These are phyloP conservation scores for Bellardia bayeri DNA, from an alignment of 2,888 invertebrate species.

Conservation along the genomic window DNA sequence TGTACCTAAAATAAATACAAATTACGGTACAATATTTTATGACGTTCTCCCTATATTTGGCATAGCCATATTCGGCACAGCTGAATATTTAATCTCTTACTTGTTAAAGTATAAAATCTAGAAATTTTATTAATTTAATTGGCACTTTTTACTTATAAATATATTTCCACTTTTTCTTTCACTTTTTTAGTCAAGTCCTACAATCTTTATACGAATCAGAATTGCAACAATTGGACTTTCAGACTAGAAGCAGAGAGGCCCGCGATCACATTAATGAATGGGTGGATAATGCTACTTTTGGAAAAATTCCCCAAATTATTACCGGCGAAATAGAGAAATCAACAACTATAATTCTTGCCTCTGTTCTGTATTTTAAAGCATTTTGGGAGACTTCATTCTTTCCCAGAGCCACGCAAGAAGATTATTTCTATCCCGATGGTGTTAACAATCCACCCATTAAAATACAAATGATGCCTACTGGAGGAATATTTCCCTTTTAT, in stretches of 20 bases:
- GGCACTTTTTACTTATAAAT: not conserved
- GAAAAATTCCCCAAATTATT: conserved; percentile 86
- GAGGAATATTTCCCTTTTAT: conserved; percentile 86
- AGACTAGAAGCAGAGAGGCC: conserved; percentile 80
- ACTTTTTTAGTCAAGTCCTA: conserved; percentile 81
- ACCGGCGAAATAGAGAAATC: conserved; percentile 83
- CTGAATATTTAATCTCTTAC: too few species aligned
- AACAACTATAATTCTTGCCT: conserved; percentile 87
- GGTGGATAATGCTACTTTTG: conserved; percentile 86
- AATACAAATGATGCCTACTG: conserved; percentile 88
- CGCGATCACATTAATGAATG: conserved; percentile 86
- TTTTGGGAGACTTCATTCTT: conserved; percentile 88
- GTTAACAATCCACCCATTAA: conserved; percentile 79
- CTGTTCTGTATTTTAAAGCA: conserved; percentile 87
- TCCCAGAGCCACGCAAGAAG: conserved; percentile 83
- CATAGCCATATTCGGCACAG: too few species aligned
- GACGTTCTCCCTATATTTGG: too few species aligned
- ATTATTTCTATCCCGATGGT: conserved; percentile 85
- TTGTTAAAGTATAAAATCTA: too few species aligned
- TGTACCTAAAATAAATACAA: too few species aligned
- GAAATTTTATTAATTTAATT: too few species aligned
- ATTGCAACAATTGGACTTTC: conserved; percentile 86
- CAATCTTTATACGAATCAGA: conserved; percentile 85
- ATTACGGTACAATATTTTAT: too few species aligned
- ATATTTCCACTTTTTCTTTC: not conserved